Conservation (phyloP, 2,888 invertebrate species). For the Eurytoma californica region DNA sequence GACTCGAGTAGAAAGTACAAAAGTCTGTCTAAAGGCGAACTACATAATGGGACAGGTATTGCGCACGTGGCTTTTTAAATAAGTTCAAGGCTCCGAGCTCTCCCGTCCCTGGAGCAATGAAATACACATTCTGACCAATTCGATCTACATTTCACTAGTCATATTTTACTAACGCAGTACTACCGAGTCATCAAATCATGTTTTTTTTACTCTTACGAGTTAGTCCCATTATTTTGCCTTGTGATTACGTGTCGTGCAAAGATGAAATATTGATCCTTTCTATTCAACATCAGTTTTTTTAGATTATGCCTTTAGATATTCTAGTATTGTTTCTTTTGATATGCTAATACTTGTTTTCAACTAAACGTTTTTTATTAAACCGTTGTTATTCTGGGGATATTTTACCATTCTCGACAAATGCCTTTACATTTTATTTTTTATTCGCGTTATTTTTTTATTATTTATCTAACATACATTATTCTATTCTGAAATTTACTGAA, state of each 20-base stretch:
- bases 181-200: conserved; percentile 5
- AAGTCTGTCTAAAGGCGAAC: conserved; percentile 5
- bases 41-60: conserved; percentile 1
- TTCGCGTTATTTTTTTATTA: not conserved
- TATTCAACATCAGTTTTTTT: no score
- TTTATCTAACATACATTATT: not conserved
- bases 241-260: no score
- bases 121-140: no score
- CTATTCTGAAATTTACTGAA: not conserved
- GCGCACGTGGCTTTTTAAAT: conserved; percentile 17
- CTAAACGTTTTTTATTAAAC: not conserved
- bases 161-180: not conserved
- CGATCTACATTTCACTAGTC: no score
- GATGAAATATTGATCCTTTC: no score
- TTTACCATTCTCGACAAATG: no score
- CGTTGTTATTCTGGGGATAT: no score
- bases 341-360: not conserved
- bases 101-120: not conserved
- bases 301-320: no score
- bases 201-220: no score
- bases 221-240: no score
- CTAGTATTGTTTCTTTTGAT: not conserved
- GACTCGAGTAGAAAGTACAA: conserved; percentile 8
- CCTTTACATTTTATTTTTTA: not conserved
- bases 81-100: conserved; percentile 20